Evolutionary conservation across 1,140 invertebrate species (phyloP), one percentile per base, ranked within the genome.

Genomic region (Drosophila parabipectinata): DNA sequence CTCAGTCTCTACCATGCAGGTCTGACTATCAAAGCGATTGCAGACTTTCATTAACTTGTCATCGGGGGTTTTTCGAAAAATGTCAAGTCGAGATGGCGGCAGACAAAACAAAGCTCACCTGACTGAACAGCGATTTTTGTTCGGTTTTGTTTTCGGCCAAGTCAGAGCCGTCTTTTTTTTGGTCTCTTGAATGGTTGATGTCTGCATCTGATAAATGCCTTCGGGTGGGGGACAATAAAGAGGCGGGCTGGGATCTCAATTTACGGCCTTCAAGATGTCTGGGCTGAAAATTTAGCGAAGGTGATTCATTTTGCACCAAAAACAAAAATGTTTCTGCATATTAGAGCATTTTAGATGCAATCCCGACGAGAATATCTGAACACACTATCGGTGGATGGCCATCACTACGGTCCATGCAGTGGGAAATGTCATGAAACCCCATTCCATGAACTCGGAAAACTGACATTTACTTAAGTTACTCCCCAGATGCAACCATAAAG

Each of bases 21-120:
- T 72, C 30, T 47, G 72, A 37, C 34, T 68, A 62, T 73, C 77
- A 58, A 50, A 47, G 52, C 56, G 55, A 57, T 44, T 50, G 47
- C 69, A 87, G 82, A 81, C 78, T 72, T 85, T 85, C 82, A 85
- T 85, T 85, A 85, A 87, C 78, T 82, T 85, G 82, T 85, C 82
- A 87, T 67, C 48, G 66, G 53, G 58, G 57, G 8, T 75, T 87
- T 73, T 60, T 14, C 37, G 50, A 66, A 82, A 77, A 81, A 62
- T 69, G 81, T 85, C 81, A 84, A 59, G 60, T 51, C 52, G 52
- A 67, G 63, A 81, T 45, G 67, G 55, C 59, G 47, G 66, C 66
- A 76, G 73, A 76, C 72, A 75, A 75, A 75, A 75, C 72, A 75
- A 75, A 75, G 48, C 72, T 44, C 64, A 71, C 67, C 72, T 75